phyloP scores from a whole-genome alignment of 2,888 invertebrate genomes.

The Phytoseiulus persimilis region DNA sequence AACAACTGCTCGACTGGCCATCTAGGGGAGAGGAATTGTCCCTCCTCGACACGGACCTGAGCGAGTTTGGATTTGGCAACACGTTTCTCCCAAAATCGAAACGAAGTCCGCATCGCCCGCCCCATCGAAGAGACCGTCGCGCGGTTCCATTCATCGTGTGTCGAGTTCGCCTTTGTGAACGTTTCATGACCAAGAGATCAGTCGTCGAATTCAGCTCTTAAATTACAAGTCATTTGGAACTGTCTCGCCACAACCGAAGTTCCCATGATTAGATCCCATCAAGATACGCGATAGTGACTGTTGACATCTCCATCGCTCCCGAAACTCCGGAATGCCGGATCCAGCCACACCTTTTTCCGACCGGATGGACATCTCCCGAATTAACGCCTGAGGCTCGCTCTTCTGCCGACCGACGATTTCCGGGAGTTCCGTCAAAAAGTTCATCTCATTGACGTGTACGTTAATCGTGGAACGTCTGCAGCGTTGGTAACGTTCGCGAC shows the following conservation, averaged over 20 bases:
- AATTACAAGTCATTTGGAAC: background rate
- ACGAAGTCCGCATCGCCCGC: too few species aligned
- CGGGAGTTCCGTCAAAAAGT: too few species aligned
- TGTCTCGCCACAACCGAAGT: background rate
- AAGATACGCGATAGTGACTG: background rate
- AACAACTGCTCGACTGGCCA: background rate
- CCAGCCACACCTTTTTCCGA: background rate
- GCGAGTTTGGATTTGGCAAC: background rate
- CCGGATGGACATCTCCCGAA: background rate
- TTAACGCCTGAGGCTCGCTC: background rate
- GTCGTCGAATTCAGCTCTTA: too few species aligned
- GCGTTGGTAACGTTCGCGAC: too few species aligned
- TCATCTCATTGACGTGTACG: too few species aligned
- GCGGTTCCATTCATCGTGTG: too few species aligned
- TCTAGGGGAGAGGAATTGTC: background rate
- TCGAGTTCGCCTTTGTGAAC: too few species aligned
- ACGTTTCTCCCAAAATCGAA: too few species aligned
- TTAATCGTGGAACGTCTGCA: too few species aligned
- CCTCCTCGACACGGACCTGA: background rate
- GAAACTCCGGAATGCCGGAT: background rate
- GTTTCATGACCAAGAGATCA: too few species aligned
- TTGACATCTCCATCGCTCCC: background rate
- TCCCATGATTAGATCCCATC: background rate
- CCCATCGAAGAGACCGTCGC: too few species aligned
- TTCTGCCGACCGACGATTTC: background rate